Conservation (phyloP, 2,888 invertebrate species). For the Drosophila birchii region DNA sequence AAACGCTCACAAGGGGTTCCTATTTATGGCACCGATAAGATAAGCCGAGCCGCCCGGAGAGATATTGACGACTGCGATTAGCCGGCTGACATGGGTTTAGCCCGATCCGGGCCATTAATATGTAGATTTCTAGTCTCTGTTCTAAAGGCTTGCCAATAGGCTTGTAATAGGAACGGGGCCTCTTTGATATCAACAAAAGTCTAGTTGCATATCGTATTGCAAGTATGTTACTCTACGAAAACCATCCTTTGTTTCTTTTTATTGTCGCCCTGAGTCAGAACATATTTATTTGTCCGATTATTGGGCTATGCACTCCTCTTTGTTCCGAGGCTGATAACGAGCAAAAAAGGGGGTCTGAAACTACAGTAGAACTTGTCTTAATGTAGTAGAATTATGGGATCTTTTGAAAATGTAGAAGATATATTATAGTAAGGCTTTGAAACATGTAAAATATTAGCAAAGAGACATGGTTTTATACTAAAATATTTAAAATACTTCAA, state of each 20-base stretch:
- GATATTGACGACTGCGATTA: slow-evolving; percentile 18
- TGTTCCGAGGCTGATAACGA: slow-evolving; percentile 24
- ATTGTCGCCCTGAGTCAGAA: slow-evolving; percentile 17
- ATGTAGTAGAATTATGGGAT: too few relatives aligned
- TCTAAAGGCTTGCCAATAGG: not conserved
- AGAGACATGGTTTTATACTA: too few relatives aligned
- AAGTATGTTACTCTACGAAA: not conserved
- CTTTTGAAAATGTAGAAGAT: too few relatives aligned
- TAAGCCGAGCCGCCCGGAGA: slow-evolving; percentile 1
- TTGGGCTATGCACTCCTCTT: slow-evolving; percentile 20
- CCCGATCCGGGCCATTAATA: not conserved
- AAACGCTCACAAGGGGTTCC: slow-evolving; percentile 42
- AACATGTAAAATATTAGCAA: too few relatives aligned
- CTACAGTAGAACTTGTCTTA: not conserved
- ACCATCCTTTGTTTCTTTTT: slow-evolving; percentile 20
- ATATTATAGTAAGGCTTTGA: too few relatives aligned
- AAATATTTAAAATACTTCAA: too few relatives aligned
- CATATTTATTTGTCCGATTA: slow-evolving; percentile 20
- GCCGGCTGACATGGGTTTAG: slow-evolving; percentile 10
- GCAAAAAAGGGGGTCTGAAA: not conserved
- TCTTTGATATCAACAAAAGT: slow-evolving; percentile 18
- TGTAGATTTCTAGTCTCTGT: not conserved
- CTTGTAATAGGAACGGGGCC: slow-evolving; percentile 28
- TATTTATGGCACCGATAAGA: slow-evolving; percentile 45
- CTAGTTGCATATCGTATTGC: slow-evolving; percentile 23